Evolutionary conservation across 2,113 vertebrate species (phyloP), one percentile per base, ranked within the genome.

Genomic region (Ophiodon elongatus): DNA sequence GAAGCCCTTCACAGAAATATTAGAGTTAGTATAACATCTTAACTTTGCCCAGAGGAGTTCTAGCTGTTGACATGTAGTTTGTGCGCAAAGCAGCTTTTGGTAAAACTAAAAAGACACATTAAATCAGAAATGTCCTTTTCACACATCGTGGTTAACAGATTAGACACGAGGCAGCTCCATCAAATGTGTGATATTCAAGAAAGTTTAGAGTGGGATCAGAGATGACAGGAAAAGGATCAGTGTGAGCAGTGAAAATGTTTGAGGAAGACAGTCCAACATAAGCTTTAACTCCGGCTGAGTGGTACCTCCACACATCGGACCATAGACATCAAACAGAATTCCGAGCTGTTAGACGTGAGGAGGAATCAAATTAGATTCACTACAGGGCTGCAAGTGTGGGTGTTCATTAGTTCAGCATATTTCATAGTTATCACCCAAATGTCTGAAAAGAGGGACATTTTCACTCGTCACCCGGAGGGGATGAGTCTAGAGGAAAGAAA

Each of bases 311-410:
- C 78, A 74, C 21, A 6, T 82, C 5, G 35, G 62, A 85, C 70
- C 37, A 19, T 7, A 79, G 73, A 89, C 86, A 80, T 90, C 85
- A 91, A 91, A 91, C 83, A 14, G 86, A 62, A 74, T 33, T n/a
- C 69, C 7, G 74, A 79, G 79, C 73, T 21, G 21, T 80, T 59
- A 19, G 85, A 86, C 54, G 45, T 27, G 54, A 76, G 67, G 45
- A 81, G 87, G 86, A 88, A 82, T 82, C 64, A 80, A 88, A 86
- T 79, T 76, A 86, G 82, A 89, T 88, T 89, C 72, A 85, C 84
- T 65, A 69, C 82, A 79, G 76, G 25, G 64, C 80, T 79, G 66
- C 69, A 39, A 78, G 66, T 75, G 77, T 66, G 79, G 81, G 68
- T 77, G 86, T 80, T 87, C 80, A 91, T 90, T 59, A 79, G 76